A percentile compares a stretch with the other conserved stretches of the same genome.
Evolutionary conservation across 2,888 invertebrate genomes (phyloP).

Genomic region (Tribolium freemani): DNA sequence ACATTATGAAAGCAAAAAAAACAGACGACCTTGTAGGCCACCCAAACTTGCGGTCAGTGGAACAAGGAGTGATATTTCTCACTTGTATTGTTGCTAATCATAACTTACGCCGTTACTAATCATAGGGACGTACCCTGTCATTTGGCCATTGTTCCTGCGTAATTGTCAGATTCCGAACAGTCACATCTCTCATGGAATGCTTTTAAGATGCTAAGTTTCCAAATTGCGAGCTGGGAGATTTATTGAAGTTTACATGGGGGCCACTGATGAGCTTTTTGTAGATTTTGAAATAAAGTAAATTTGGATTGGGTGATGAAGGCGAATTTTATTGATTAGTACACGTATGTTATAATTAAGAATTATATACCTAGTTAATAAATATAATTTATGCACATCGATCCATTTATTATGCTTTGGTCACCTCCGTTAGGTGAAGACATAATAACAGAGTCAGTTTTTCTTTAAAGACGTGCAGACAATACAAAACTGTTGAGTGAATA

Average conservation of each 20-base stretch:
- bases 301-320: too few relatives aligned
- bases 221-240: slow-evolving; percentile 53
- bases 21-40: slow-evolving; percentile 46
- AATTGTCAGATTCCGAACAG: slow-evolving; percentile 43
- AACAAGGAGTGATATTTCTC: slow-evolving; percentile 55
- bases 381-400: too few relatives aligned
- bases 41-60: slow-evolving; percentile 53
- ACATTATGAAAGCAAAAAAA: slow-evolving; percentile 33
- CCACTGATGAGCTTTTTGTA: slow-evolving; percentile 26
- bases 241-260: slow-evolving; percentile 46
- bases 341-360: too few relatives aligned
- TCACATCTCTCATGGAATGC: slow-evolving; percentile 44
- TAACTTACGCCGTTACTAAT: slow-evolving; percentile 44
- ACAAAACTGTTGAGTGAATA: slow-evolving; percentile 33
- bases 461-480: slow-evolving; percentile 35
- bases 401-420: not conserved
- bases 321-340: too few relatives aligned
- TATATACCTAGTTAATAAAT: too few relatives aligned
- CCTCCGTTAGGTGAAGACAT: not conserved
- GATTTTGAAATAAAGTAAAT: too few relatives aligned
- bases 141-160: slow-evolving; percentile 51
- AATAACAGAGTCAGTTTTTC: slow-evolving; percentile 34
- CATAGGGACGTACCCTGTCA: slow-evolving; percentile 50
- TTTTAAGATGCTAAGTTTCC: slow-evolving; percentile 50
- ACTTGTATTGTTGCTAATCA: slow-evolving; percentile 56